These are phyloP conservation scores for Drosophila demipolita DNA, from an alignment of 2,888 invertebrate genomes.

Conservation along the genomic window DNA sequence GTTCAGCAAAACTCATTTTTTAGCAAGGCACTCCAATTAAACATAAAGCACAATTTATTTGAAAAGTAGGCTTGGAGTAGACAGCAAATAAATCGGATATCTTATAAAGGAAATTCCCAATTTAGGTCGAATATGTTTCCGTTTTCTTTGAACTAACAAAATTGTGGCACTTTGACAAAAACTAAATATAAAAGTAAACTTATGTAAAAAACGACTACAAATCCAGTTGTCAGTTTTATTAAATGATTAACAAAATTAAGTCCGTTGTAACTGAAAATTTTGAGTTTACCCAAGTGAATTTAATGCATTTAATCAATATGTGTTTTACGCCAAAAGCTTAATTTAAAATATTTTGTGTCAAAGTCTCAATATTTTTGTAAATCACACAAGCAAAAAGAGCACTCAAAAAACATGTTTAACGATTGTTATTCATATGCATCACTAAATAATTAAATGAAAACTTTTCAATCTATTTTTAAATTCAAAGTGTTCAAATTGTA, in stretches of 20 bases:
- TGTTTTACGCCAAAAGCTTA: not conserved
- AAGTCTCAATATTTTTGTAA: not conserved
- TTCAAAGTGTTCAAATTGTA: not conserved
- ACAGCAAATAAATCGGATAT: constrained; percentile 41
- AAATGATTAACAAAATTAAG: not conserved
- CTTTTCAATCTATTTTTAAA: not conserved
- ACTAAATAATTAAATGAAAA: not conserved
- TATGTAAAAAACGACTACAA: not conserved
- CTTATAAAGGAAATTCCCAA: not conserved
- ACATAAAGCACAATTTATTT: constrained; percentile 6
- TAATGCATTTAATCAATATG: not conserved
- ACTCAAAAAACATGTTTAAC: not conserved
- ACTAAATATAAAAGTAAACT: not conserved
- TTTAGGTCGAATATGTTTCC: not conserved
- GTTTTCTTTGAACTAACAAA: not conserved
- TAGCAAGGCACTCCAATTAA: not conserved
- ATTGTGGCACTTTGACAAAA: not conserved
- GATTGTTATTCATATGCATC: not conserved
- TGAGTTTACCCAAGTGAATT: not conserved
- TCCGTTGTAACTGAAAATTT: not conserved
- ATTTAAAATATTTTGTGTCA: not conserved
- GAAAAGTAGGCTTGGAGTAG: not conserved
- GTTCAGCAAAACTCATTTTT: constrained; percentile 9
- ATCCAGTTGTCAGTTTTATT: not conserved
- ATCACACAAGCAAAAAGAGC: not conserved